Base-by-base conservation (phyloP, 2,888 invertebrate species). In the Eurytoma adleriae region DNA sequence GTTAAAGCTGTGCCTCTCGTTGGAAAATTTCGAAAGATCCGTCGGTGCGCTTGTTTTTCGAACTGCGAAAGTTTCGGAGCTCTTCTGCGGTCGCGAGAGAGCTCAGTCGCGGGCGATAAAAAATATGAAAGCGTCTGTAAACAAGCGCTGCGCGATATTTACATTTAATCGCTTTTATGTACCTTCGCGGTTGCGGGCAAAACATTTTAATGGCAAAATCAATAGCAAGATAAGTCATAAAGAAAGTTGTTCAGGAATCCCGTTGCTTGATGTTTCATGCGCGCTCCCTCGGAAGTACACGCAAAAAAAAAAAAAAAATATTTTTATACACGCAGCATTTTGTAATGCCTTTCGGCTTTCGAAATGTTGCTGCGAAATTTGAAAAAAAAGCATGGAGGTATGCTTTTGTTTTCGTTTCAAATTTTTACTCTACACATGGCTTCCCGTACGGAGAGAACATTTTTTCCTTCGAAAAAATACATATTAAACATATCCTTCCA, bases 91-190 rank as follows among this genome's bases (percentile, higher is more conserved):
- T n/a, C 2, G 30, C 5, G 52, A n/a, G 14, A 27, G 27, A 68
- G 54, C 24, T n/a, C 27, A 10, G 12, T 3, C 16, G 16, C 24
- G 52, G 10, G 16, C n/a, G 27, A 13, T 18, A 18, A 59, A 24
- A 68, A 68, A 68, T 52, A 68, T 68, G 52, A 24, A 68, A 20
- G 27, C 54, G 54, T 67, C 27, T 48, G 68, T 54, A 24, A 68
- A 27, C 52, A 52, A 54, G 64, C 30, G 24, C 7, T 52, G 27
- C 20, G 48, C 68, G 48, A 68, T 68, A 52, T 68, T 68, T 68
- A 68, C 68, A 27, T 68, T 68, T 48, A 68, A 68, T 68, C 68
- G 54, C 68, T 27, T 52, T 24, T 52, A 52, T 68, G 54, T 24
- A 40, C 48, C 40, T 64, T 40, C 1, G 64, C 30, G 48, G 64